Conservation (phyloP, 1,140 invertebrate genomes). For the Zaprionus kolodkinae region DNA sequence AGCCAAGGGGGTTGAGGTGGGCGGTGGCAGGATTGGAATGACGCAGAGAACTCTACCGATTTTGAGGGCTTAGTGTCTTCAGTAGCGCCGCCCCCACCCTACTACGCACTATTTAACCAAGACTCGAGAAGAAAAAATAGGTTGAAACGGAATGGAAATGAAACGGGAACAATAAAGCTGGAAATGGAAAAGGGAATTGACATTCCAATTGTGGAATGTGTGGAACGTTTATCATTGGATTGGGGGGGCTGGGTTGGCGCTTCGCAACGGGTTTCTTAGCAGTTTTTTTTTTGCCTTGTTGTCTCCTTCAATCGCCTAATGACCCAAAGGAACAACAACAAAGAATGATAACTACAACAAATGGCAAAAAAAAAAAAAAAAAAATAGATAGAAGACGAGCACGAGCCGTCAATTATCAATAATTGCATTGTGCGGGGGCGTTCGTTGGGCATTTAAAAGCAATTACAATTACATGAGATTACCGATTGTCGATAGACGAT, state of each 20-base stretch:
- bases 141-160: neutral
- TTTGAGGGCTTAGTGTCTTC: neutral
- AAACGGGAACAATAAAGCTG: neutral
- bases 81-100: neutral
- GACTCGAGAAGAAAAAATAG: conserved; percentile 1
- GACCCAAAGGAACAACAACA: neutral
- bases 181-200: neutral
- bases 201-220: conserved; percentile 5
- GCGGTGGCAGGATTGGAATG: too few species aligned
- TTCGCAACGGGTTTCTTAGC: too few species aligned
- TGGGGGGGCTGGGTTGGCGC: neutral
- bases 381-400: neutral
- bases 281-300: neutral
- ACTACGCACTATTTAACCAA: conserved; percentile 19
- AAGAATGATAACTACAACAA: neutral
- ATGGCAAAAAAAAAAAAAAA: neutral
- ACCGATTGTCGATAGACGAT: conserved; percentile 2
- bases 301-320: conserved; percentile 2
- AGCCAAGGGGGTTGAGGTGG: too few species aligned
- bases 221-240: neutral
- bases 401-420: conserved; percentile 27
- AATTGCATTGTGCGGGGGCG: conserved; percentile 25
- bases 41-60: neutral
- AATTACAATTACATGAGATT: conserved; percentile 13
- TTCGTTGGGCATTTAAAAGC: conserved; percentile 32